phyloP scores from a whole-genome alignment of 2,113 vertebrate species.

The Perccottus glenii region DNA sequence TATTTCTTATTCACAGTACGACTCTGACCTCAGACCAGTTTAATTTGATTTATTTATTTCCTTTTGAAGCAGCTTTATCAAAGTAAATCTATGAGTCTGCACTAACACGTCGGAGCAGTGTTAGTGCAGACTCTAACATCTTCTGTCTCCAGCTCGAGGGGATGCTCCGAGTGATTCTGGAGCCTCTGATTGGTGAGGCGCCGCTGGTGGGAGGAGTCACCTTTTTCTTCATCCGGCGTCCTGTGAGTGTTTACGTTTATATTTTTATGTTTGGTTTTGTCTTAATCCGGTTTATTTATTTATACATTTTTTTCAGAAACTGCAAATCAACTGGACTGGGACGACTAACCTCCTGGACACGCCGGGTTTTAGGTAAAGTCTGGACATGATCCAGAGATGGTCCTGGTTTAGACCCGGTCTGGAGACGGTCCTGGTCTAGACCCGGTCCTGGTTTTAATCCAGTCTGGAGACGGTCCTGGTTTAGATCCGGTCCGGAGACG shows the following conservation, averaged over 20 bases:
- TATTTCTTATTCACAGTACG: too few species aligned
- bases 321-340: conserved; percentile 95
- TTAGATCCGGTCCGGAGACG: not conserved
- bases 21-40: too few species aligned
- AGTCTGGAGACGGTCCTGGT: not conserved
- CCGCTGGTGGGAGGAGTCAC: conserved; percentile 94
- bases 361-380: conserved; percentile 86
- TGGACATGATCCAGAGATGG: too few species aligned
- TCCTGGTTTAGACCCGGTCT: not conserved
- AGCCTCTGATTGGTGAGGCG: conserved; percentile 86
- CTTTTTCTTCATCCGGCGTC: conserved; percentile 92
- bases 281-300: not conserved
- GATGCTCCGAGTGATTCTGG: conserved; percentile 88
- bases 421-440: conserved; percentile 82
- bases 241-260: conserved; percentile 79
- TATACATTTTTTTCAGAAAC: conserved; percentile 52
- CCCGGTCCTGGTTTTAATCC: conserved; percentile 87
- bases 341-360: conserved; percentile 91
- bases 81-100: too few species aligned
- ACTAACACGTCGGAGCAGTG: too few species aligned
- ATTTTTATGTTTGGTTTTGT: not conserved
- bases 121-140: too few species aligned
- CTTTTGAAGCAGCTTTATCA: too few species aligned
- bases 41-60: too few species aligned
- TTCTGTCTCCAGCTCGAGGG: conserved; percentile 83